These are phyloP conservation scores for Astreopora myriophthalma DNA, from an alignment of 64 coral and sea anemone genomes.

Conservation along the genomic window DNA sequence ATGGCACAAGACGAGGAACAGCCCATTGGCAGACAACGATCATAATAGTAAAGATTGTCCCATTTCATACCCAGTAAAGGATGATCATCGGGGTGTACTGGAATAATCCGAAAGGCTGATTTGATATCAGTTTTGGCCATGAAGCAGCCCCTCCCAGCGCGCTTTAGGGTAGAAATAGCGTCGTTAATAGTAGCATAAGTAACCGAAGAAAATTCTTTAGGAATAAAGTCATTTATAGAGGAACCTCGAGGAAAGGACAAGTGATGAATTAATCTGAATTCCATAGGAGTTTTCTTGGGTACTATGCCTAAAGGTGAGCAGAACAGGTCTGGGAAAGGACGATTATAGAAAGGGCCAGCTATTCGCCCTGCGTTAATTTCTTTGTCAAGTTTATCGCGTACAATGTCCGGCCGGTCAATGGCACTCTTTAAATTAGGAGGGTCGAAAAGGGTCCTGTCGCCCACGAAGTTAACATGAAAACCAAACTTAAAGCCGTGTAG, in stretches of 20 bases:
- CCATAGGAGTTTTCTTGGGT: background rate
- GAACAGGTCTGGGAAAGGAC: background rate
- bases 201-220: background rate
- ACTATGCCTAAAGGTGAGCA: background rate
- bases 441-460: too few relatives aligned
- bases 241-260: background rate
- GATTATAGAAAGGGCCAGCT: background rate
- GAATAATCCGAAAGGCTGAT: background rate
- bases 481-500: too few relatives aligned
- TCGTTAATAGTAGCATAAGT: background rate
- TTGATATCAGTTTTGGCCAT: slow-evolving; percentile 2
- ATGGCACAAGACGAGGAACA: background rate
- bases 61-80: slow-evolving; percentile 1
- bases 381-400: background rate
- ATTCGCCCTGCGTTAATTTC: background rate
- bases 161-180: background rate
- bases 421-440: background rate
- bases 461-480: too few relatives aligned
- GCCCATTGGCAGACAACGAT: slow-evolving; percentile 3
- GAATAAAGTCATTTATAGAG: background rate
- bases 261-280: background rate
- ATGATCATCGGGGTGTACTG: background rate
- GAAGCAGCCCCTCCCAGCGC: background rate
- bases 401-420: background rate
- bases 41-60: background rate